Conservation (phyloP, 2,888 invertebrate species). For the Tachina fera region DNA sequence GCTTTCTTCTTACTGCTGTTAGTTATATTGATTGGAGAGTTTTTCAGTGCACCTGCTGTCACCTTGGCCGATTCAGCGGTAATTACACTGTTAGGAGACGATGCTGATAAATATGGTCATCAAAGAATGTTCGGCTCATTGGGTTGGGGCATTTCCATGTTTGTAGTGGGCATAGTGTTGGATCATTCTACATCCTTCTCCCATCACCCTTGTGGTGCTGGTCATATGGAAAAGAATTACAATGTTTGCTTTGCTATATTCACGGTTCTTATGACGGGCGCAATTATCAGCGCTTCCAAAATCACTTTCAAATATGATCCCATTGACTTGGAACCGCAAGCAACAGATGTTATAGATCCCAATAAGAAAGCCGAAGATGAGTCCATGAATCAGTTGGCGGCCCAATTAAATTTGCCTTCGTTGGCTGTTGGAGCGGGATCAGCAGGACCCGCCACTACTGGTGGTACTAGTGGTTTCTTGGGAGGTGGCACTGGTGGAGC, state of each 20-base stretch:
- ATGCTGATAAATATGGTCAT: slow-evolving; percentile 95
- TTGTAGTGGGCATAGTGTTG: slow-evolving; percentile 95
- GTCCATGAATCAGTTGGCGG: slow-evolving; percentile 92
- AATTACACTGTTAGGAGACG: slow-evolving; percentile 94
- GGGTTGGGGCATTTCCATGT: slow-evolving; percentile 99
- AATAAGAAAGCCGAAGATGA: slow-evolving; percentile 88
- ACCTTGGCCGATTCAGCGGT: slow-evolving; percentile 97
- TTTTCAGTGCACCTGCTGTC: slow-evolving; percentile 98
- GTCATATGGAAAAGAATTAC: slow-evolving; percentile 97
- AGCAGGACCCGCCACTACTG: slow-evolving; percentile 75
- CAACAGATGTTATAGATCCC: slow-evolving; percentile 76
- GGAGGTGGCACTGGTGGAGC: slow-evolving; percentile 77
- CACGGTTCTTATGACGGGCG: slow-evolving; percentile 97
- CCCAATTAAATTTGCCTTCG: slow-evolving; percentile 91
- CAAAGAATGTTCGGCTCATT: slow-evolving; percentile 99
- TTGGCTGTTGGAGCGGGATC: slow-evolving; percentile 84
- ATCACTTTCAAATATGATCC: slow-evolving; percentile 87
- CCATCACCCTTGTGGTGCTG: slow-evolving; percentile 94
- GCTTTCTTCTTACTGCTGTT: slow-evolving; percentile 97
- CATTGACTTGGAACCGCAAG: slow-evolving; percentile 82
- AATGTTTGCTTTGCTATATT: slow-evolving; percentile 99
- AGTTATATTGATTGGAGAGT: slow-evolving; percentile 97
- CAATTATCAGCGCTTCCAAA: slow-evolving; percentile 94
- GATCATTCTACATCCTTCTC: slow-evolving; percentile 98
- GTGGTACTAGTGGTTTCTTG: slow-evolving; percentile 71